Evolutionary conservation across 2,888 invertebrate genomes (phyloP), one percentile per base, ranked within the genome.

Genomic region (Heliconius aoede): DNA sequence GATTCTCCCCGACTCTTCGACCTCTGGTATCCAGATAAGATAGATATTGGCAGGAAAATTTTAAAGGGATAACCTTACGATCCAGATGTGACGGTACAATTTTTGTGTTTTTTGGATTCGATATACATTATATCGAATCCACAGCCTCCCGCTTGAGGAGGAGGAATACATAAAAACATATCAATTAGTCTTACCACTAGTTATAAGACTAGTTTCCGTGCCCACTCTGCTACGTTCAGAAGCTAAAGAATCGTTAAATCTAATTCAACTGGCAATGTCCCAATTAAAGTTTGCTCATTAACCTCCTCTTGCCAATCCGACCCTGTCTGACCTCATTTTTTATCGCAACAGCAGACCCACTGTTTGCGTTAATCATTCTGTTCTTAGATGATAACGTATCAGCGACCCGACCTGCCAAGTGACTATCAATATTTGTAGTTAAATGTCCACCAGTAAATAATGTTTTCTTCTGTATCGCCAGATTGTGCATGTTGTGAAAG

Each of bases 401-500:
- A 3, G 26, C 69, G 74, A 79, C 68, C 77, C 58, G 72, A 40
- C 67, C 77, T 9, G 55, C 58, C 26, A n/a, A 13, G 24, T 65
- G 61, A 76, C 61, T 76, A 71, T 77, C 71, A 74, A 78, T 76
- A 72, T 78, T 76, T 32, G 71, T 73, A 78, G 64, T 74, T 76
- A 72, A 69, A 60, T 74, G 68, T 24, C 72, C 74, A 60, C 67
- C 68, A 64, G 58, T 74, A 69, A n/a, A 72, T 67, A 46, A 61
- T 74, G 76, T 76, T 76, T 72, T 72, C 78, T 68, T 74, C 36
- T 78, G 68, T 76, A 67, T 68, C 62, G 18, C 55, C 46, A 67
- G 61, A 69, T 69, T 32, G 64, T 68, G 77, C 69, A 77, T 73
- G 68, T 76, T 72, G 79, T 67, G 79, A 77, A 77, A 77, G 77